phyloP scores from a whole-genome alignment of 1,140 invertebrate genomes.

The Callitettix versicolor region DNA sequence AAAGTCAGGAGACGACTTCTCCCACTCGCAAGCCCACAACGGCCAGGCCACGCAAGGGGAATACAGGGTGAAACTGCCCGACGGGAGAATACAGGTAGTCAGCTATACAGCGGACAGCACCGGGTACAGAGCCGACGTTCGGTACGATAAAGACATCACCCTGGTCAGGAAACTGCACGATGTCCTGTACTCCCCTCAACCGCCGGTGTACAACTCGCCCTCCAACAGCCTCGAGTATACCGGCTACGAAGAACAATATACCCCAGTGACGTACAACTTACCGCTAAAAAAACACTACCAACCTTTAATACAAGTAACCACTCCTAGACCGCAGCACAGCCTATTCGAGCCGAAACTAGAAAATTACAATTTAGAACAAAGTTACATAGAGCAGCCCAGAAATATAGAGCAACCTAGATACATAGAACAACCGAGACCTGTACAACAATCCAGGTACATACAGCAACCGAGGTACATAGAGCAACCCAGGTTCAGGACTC shows the following conservation, averaged over 20 bases:
- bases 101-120: conserved; percentile 44
- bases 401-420: background rate
- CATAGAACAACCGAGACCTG: background rate
- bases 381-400: background rate
- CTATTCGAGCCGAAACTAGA: background rate
- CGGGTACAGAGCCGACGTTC: conserved; percentile 42
- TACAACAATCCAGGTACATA: background rate
- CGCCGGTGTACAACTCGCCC: background rate
- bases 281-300: background rate
- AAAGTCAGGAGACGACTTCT: conserved; percentile 43
- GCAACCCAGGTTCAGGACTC: background rate
- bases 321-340: background rate
- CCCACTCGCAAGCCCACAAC: conserved; percentile 40
- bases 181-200: background rate
- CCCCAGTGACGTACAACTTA: background rate
- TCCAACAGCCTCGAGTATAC: background rate
- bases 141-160: conserved; percentile 35
- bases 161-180: background rate
- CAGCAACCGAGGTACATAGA: background rate
- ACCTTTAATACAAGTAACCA: background rate
- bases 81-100: conserved; percentile 53
- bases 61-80: conserved; percentile 61
- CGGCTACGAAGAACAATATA: background rate
- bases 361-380: background rate
- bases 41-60: conserved; percentile 52